Evolutionary conservation across 2,113 vertebrate genomes (phyloP).

Genomic region (Microcebus tavaratra): DNA sequence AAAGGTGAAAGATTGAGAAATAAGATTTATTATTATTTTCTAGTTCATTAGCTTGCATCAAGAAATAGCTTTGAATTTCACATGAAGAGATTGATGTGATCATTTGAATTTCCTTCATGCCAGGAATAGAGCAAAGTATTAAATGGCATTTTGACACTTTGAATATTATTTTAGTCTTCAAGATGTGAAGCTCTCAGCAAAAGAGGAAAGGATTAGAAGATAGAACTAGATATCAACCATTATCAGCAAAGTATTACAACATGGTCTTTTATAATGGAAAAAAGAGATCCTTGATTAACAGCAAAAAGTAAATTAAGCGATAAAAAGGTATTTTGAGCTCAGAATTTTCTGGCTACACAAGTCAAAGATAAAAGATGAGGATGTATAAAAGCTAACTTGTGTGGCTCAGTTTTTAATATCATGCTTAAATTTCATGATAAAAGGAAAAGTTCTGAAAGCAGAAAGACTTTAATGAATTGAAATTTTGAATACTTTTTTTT

Average conservation of each 20-base stretch:
- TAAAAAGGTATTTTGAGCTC: neutral
- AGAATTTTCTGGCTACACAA: neutral
- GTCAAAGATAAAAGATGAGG: neutral
- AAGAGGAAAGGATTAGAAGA: neutral
- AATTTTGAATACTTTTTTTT: neutral
- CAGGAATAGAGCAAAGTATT: neutral
- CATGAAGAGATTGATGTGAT: neutral
- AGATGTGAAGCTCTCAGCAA: neutral
- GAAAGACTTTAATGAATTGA: neutral
- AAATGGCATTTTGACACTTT: neutral
- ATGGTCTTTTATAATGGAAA: neutral
- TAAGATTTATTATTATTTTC: neutral
- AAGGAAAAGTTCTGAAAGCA: neutral
- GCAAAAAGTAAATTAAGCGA: neutral
- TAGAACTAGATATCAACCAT: neutral
- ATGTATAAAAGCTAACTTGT: neutral
- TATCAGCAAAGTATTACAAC: neutral
- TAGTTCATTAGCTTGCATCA: neutral
- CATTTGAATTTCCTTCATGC: neutral
- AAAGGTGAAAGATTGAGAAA: neutral
- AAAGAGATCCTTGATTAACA: neutral
- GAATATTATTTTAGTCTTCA: neutral
- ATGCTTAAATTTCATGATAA: neutral
- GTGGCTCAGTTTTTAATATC: neutral
- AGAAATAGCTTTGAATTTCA: conserved; percentile 22